phyloP scores from a whole-genome alignment of 2,888 invertebrate species.

The Dynastes hyllus region DNA sequence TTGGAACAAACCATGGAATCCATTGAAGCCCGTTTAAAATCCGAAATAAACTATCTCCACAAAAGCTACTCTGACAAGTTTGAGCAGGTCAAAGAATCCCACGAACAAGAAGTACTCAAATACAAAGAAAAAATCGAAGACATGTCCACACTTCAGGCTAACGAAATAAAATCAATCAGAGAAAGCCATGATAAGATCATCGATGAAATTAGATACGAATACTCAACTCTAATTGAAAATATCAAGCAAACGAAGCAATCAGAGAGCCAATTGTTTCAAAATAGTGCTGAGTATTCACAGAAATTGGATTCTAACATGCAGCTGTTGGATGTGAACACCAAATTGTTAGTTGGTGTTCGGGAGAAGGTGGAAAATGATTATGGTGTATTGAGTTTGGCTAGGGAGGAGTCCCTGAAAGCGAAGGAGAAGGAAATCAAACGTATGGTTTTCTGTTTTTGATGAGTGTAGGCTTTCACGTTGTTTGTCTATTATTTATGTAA shows the following conservation, averaged over 20 bases:
- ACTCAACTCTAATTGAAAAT: slow-evolving; percentile 75
- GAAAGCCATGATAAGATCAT: slow-evolving; percentile 73
- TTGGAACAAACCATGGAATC: slow-evolving; percentile 74
- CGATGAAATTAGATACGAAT: slow-evolving; percentile 72
- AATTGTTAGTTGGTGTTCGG: slow-evolving; percentile 71
- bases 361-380: slow-evolving; percentile 72
- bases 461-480: neutral
- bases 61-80: slow-evolving; percentile 74
- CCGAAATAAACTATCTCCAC: slow-evolving; percentile 74
- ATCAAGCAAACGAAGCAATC: slow-evolving; percentile 75
- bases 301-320: slow-evolving; percentile 72
- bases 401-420: slow-evolving; percentile 72
- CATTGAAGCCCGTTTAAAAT: slow-evolving; percentile 76
- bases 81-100: slow-evolving; percentile 61
- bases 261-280: slow-evolving; percentile 73
- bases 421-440: slow-evolving; percentile 76
- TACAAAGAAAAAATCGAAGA: slow-evolving; percentile 65
- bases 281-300: slow-evolving; percentile 72
- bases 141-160: slow-evolving; percentile 62
- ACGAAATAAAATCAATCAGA: slow-evolving; percentile 71
- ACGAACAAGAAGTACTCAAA: slow-evolving; percentile 63
- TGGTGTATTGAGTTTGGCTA: slow-evolving; percentile 70
- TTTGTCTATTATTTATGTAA: too few species aligned
- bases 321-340: slow-evolving; percentile 72
- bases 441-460: slow-evolving; percentile 59